A percentile compares a stretch with the other conserved stretches of the same genome.
These are phyloP conservation scores for Pilophorus perplexus DNA, from an alignment of 2,888 invertebrate genomes.

Conservation along the genomic window DNA sequence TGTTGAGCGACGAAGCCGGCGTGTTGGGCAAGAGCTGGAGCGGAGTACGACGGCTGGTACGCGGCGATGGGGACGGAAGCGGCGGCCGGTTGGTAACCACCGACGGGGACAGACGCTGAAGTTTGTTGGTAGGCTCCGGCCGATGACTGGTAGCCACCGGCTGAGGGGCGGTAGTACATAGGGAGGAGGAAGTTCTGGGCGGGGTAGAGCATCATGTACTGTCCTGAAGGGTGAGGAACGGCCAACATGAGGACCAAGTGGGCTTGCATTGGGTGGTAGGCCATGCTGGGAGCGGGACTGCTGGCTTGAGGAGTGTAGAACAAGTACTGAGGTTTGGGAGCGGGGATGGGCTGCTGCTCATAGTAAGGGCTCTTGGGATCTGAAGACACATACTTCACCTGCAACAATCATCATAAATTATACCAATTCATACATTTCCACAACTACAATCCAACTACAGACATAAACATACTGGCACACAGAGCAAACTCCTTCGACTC, in stretches of 20 bases:
- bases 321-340: conserved; percentile 36
- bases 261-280: conserved; percentile 10
- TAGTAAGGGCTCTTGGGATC: conserved; percentile 33
- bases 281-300: conserved; percentile 5
- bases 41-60: conserved; percentile 29
- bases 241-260: conserved; percentile 38
- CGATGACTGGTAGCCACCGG: not conserved
- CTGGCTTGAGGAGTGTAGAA: conserved; percentile 13
- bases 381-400: conserved; percentile 30
- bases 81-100: conserved; percentile 12
- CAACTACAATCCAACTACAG: no score
- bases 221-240: conserved; percentile 37
- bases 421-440: no score
- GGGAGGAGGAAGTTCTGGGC: conserved; percentile 35
- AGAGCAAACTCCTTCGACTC: no score
- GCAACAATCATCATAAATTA: not conserved
- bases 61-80: not conserved
- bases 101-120: not conserved
- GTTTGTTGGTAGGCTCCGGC: not conserved
- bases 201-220: conserved; percentile 36
- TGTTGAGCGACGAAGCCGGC: conserved; percentile 40
- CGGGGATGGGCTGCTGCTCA: conserved; percentile 18
- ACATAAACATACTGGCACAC: no score
- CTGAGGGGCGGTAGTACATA: conserved; percentile 12
- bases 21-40: conserved; percentile 26